phyloP scores from a whole-genome alignment of 2,888 invertebrate genomes.

The Mactromeris polynyma region DNA sequence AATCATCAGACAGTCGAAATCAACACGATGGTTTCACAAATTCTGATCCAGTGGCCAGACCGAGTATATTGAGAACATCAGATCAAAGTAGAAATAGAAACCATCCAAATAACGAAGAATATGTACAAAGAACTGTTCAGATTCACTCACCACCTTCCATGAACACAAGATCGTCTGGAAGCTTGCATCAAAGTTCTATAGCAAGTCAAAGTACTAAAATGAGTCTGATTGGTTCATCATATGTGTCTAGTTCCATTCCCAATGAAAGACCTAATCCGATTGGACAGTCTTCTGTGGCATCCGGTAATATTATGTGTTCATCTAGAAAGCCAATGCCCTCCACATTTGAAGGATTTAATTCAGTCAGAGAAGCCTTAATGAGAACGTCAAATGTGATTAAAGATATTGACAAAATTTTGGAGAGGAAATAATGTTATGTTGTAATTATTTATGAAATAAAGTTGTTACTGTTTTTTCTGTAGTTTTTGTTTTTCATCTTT shows the following conservation, averaged over 20 bases:
- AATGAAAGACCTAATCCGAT: conserved; percentile 49
- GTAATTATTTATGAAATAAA: conserved; percentile 1
- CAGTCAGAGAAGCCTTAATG: conserved; percentile 78
- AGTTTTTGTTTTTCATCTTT: background rate
- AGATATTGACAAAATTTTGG: conserved; percentile 80
- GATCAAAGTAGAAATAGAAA: conserved; percentile 31
- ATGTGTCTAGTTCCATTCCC: background rate
- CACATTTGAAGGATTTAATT: conserved; percentile 76
- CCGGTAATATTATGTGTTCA: background rate
- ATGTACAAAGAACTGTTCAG: conserved; percentile 50
- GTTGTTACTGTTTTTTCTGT: background rate
- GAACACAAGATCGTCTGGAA: background rate
- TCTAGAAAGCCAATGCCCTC: conserved; percentile 21
- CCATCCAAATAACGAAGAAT: background rate
- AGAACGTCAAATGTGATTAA: conserved; percentile 80
- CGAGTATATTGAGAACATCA: conserved; percentile 56
- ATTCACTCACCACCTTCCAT: conserved; percentile 53
- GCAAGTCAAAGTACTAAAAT: background rate
- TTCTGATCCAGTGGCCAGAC: conserved; percentile 31
- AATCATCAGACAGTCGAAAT: conserved; percentile 19
- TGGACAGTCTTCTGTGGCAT: conserved; percentile 36
- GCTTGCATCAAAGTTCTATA: background rate
- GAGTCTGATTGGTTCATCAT: conserved; percentile 25
- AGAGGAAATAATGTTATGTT: conserved; percentile 57
- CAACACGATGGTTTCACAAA: conserved; percentile 21